Percentiles rank a stretch among this genome's conserved stretches.
These are phyloP conservation scores for Thymallus thymallus DNA, from an alignment of 2,113 vertebrate genomes.

Conservation along the genomic window DNA sequence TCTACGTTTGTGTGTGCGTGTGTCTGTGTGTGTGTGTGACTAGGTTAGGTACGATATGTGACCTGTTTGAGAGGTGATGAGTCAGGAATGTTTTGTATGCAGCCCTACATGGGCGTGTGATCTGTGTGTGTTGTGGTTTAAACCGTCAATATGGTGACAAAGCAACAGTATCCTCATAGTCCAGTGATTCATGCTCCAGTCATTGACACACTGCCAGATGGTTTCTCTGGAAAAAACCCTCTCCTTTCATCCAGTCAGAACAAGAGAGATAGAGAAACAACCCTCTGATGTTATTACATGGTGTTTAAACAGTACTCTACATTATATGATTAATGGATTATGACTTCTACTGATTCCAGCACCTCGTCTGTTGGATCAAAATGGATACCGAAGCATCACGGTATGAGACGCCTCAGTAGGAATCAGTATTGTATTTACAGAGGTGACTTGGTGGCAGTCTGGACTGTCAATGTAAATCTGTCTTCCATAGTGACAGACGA, in stretches of 20 bases:
- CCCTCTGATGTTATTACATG: constrained; percentile 23
- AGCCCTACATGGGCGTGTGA: constrained; percentile 40
- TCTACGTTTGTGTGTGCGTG: constrained; percentile 4
- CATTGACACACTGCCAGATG: constrained; percentile 39
- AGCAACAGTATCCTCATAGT: constrained; percentile 39
- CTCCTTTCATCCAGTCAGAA: constrained; percentile 37
- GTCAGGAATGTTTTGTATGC: constrained; percentile 44
- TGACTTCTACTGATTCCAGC: constrained; percentile 15
- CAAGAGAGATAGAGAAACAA: constrained; percentile 32
- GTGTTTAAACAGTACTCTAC: constrained; percentile 22
- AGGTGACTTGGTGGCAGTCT: constrained; percentile 58
- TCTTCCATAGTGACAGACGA: constrained; percentile 61
- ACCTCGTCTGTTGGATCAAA: constrained; percentile 32
- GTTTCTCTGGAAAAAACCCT: constrained; percentile 39
- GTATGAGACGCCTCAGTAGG: constrained; percentile 61
- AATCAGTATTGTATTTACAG: constrained; percentile 72
- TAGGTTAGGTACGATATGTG: neutral
- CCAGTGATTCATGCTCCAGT: constrained; percentile 53
- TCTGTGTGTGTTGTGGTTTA: constrained; percentile 3
- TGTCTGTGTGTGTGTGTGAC: neutral
- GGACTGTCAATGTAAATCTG: constrained; percentile 68
- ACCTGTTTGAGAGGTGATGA: constrained; percentile 27
- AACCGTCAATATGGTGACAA: constrained; percentile 35
- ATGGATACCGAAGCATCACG: constrained; percentile 1
- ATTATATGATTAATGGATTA: constrained; percentile 43